phyloP scores from a whole-genome alignment of 2,888 invertebrate genomes.

The Mythimna impura region DNA sequence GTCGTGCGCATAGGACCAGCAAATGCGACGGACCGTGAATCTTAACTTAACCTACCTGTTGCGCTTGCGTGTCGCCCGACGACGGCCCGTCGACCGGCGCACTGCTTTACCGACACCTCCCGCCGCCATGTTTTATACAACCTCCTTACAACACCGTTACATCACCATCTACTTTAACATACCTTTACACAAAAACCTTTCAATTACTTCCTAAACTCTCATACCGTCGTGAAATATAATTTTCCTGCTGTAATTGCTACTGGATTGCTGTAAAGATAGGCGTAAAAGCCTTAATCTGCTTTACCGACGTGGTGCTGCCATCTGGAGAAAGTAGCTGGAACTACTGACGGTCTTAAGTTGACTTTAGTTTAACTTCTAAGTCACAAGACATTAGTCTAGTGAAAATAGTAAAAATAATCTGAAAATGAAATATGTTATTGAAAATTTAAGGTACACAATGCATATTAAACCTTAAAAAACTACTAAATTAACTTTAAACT shows the following conservation, averaged over 20 bases:
- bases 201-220: neutral
- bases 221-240: neutral
- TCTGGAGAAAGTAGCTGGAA: slow-evolving; percentile 66
- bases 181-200: neutral
- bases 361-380: slow-evolving; percentile 8
- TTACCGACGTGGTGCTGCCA: slow-evolving; percentile 73
- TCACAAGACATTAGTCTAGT: slow-evolving; percentile 38
- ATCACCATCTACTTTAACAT: neutral
- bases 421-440: neutral
- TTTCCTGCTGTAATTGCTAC: slow-evolving; percentile 1
- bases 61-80: slow-evolving; percentile 88
- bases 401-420: neutral
- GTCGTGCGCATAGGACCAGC: slow-evolving; percentile 85
- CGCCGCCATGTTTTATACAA: slow-evolving; percentile 81
- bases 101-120: slow-evolving; percentile 82
- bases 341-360: slow-evolving; percentile 5
- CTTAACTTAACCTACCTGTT: slow-evolving; percentile 90
- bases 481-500: neutral
- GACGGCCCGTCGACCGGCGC: slow-evolving; percentile 75
- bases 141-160: slow-evolving; percentile 59
- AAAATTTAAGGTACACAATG: neutral
- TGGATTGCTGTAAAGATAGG: slow-evolving; percentile 38
- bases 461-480: neutral
- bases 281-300: slow-evolving; percentile 80
- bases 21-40: slow-evolving; percentile 89